Conservation (phyloP, 2,888 invertebrate genomes). For the Polietes domitor region DNA sequence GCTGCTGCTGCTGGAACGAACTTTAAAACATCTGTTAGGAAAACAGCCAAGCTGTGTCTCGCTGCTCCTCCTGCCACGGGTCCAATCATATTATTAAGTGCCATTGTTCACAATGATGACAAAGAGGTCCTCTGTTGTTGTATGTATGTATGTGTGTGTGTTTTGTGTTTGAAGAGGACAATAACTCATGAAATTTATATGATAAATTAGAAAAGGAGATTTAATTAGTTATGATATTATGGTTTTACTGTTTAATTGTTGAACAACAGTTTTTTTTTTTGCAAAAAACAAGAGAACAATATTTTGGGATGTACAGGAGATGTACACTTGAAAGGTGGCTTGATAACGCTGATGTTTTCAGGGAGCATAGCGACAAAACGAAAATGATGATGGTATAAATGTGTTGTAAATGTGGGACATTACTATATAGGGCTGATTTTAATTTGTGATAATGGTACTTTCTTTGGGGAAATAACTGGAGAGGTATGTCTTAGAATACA, state of each 20-base stretch:
- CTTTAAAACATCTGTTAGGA: constrained; percentile 58
- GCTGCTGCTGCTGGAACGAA: constrained; percentile 1
- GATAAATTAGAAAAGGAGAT: constrained; percentile 59
- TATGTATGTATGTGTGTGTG: constrained; percentile 46
- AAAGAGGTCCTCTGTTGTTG: constrained; percentile 22
- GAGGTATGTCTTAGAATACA: too few species aligned
- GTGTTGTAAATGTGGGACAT: not conserved
- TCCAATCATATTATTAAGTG: constrained; percentile 11
- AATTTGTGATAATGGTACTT: too few species aligned
- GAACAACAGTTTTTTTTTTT: not conserved
- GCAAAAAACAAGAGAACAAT: not conserved
- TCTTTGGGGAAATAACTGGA: too few species aligned
- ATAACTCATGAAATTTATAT: constrained; percentile 57
- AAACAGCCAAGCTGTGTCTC: too few species aligned
- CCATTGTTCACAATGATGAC: constrained; percentile 36
- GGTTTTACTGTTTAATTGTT: constrained; percentile 8
- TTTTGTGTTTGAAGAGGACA: constrained; percentile 62
- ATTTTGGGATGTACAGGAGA: not conserved
- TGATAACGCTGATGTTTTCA: not conserved
- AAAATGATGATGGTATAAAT: not conserved
- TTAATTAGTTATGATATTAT: constrained; percentile 61
- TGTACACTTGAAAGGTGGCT: not conserved
- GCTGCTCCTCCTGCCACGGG: constrained; percentile 41
- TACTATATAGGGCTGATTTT: not conserved
- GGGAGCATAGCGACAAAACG: too few species aligned